Conservation (phyloP, 2,888 invertebrate species). For the Lasioglossum leucozonium region DNA sequence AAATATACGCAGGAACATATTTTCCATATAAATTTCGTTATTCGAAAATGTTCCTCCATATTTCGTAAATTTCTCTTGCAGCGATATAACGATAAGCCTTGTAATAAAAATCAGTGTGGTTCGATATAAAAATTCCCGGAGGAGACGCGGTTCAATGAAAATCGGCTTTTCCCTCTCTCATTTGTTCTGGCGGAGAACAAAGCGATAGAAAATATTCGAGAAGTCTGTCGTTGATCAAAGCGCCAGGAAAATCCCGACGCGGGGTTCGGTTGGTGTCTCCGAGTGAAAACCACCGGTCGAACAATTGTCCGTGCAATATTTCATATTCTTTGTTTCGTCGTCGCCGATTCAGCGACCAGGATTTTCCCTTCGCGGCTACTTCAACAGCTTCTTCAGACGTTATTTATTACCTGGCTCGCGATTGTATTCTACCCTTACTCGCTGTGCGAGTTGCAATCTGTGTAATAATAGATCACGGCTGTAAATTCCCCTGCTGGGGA, state of each 20-base stretch:
- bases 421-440: neutral
- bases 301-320: conserved; percentile 40
- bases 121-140: neutral
- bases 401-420: conserved; percentile 23
- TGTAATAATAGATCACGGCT: neutral
- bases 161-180: conserved; percentile 1
- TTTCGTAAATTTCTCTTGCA: no score
- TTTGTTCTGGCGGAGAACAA: conserved; percentile 30
- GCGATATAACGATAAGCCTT: neutral
- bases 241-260: neutral
- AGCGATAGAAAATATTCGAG: conserved; percentile 27
- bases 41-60: no score
- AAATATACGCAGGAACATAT: no score
- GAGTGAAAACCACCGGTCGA: neutral
- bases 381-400: conserved; percentile 19
- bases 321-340: conserved; percentile 37
- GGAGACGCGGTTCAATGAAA: neutral
- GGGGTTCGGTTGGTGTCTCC: neutral
- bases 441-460: neutral
- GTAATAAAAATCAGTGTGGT: neutral
- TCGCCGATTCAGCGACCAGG: conserved; percentile 11
- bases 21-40: no score
- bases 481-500: conserved; percentile 18
- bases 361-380: conserved; percentile 12
- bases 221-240: conserved; percentile 36